Evolutionary conservation across 2,888 invertebrate genomes (phyloP).

Genomic region (Dyspetes luteomarginatus): DNA sequence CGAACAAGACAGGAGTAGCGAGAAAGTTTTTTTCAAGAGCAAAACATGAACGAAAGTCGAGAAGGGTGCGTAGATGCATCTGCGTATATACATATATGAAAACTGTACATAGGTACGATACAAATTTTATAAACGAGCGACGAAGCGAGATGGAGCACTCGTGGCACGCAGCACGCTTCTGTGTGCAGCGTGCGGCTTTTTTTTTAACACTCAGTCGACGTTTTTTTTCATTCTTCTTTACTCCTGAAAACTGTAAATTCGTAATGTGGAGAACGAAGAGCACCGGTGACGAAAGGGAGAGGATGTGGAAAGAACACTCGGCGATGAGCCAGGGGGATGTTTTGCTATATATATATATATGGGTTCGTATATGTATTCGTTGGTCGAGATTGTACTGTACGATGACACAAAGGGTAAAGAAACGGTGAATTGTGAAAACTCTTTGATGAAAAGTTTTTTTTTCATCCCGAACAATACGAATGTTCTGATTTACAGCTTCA

Average conservation of each 20-base stretch:
- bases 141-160: slow-evolving; percentile 7
- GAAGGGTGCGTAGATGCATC: slow-evolving; percentile 74
- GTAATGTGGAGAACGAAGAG: slow-evolving; percentile 60
- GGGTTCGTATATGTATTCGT: too few relatives aligned
- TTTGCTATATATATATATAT: slow-evolving; percentile 11
- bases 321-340: slow-evolving; percentile 1
- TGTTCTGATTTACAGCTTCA: slow-evolving; percentile 73
- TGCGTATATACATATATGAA: slow-evolving; percentile 67
- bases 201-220: slow-evolving; percentile 30
- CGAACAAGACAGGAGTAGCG: slow-evolving; percentile 50
- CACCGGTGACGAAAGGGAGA: slow-evolving; percentile 46
- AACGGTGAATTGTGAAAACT: slow-evolving; percentile 68
- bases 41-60: slow-evolving; percentile 72
- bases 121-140: slow-evolving; percentile 36
- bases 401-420: slow-evolving; percentile 60
- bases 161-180: slow-evolving; percentile 39
- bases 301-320: slow-evolving; percentile 12
- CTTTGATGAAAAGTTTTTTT: slow-evolving; percentile 68
- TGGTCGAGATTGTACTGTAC: slow-evolving; percentile 21
- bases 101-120: too few relatives aligned
- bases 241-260: slow-evolving; percentile 62
- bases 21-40: slow-evolving; percentile 65
- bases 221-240: slow-evolving; percentile 52
- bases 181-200: slow-evolving; percentile 42
- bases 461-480: slow-evolving; percentile 38